Conservation (phyloP, 2,797 vertebrate species). For the Pelochelys cantorii region DNA sequence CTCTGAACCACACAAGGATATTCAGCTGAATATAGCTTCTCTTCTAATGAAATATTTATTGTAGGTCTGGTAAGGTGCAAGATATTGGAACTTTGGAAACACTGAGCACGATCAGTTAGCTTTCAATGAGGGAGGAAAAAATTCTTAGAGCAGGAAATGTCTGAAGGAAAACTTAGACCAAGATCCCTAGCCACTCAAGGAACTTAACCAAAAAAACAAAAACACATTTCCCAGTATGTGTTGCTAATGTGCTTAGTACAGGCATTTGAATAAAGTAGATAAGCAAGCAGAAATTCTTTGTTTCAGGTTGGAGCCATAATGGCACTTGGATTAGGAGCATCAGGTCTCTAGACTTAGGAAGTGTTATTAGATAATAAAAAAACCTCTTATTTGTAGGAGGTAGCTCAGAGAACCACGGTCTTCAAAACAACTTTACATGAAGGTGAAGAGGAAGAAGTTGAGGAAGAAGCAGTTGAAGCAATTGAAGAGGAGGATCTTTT, state of each 20-base stretch:
- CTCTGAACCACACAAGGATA: not conserved
- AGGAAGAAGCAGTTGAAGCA: conserved; percentile 76
- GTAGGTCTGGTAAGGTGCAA: not conserved
- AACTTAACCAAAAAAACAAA: not conserved
- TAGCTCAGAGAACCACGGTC: conserved; percentile 90
- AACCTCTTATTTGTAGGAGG: conserved; percentile 83
- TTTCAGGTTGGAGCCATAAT: not conserved
- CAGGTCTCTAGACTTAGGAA: not conserved
- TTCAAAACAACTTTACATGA: conserved; percentile 83
- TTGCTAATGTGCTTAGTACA: not conserved
- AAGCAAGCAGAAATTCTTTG: not conserved
- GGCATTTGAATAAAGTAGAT: not conserved
- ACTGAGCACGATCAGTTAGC: not conserved
- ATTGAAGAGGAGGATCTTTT: conserved; percentile 81
- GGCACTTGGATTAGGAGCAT: not conserved
- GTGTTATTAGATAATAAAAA: conserved; percentile 3
- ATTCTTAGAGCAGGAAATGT: not conserved
- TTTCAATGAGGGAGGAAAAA: not conserved
- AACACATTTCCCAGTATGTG: not conserved
- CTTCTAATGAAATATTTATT: not conserved
- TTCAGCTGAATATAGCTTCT: not conserved
- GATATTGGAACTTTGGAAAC: not conserved
- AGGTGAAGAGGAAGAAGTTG: conserved; percentile 75
- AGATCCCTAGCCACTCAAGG: not conserved
- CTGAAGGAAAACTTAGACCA: not conserved